phyloP scores from a whole-genome alignment of 2,797 vertebrate species.

The Ceryle rudis region DNA sequence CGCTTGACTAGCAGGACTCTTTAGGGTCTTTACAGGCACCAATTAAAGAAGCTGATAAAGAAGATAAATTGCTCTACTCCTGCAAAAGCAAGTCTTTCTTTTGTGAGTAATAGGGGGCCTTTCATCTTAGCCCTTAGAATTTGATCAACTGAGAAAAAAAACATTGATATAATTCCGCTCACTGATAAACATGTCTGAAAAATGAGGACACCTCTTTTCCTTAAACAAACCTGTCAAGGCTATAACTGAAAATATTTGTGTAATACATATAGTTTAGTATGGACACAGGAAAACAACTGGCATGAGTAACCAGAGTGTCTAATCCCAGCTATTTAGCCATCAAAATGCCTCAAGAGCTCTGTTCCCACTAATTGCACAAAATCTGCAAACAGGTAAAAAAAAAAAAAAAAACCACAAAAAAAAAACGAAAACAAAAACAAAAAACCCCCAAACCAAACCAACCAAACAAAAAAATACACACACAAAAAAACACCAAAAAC shows the following conservation, averaged over 20 bases:
- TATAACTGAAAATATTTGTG: slow-evolving; percentile 28
- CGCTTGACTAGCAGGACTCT: background rate
- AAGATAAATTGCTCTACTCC: background rate
- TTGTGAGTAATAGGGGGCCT: background rate
- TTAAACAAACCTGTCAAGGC: slow-evolving; percentile 20
- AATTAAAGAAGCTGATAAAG: background rate
- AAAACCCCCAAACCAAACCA: no score
- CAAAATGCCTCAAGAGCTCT: slow-evolving; percentile 17
- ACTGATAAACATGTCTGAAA: slow-evolving; percentile 3
- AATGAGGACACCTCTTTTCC: background rate
- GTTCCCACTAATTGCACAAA: background rate
- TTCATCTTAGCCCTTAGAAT: slow-evolving; percentile 16
- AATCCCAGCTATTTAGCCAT: slow-evolving; percentile 9
- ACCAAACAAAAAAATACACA: no score
- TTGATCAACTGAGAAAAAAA: background rate
- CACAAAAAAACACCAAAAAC: no score
- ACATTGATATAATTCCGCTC: background rate
- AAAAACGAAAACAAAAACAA: no score
- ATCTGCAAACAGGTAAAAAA: background rate
- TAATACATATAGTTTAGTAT: background rate
- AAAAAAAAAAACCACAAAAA: no score
- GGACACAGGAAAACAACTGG: background rate
- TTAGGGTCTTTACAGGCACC: slow-evolving; percentile 1
- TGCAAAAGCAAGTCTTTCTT: slow-evolving; percentile 21
- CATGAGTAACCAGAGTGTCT: background rate